Base-by-base conservation (phyloP, 2,888 invertebrate genomes). In the Eristalis intricaria region DNA sequence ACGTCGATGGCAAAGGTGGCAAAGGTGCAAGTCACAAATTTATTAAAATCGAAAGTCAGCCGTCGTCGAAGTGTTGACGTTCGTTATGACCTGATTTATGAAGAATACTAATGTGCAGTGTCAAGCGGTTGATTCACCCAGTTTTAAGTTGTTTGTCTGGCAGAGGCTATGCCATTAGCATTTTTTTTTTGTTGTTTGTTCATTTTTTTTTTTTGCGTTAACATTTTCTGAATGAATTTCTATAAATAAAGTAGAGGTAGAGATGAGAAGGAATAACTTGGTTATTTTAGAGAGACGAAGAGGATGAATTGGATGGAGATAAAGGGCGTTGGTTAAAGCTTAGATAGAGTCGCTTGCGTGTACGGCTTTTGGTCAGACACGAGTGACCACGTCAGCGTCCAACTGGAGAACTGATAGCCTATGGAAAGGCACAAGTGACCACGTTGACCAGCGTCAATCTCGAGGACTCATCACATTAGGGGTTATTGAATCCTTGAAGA, bases 31-130 rank as follows among this genome's bases (percentile, higher is more conserved):
- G 38, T 15, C 26, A 60, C 61, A 43, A n/a, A 11, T 35, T n/a
- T 65, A 40, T 15, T 11, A 73, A 81, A 86, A 86, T 78, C 74
- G 82, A 86, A 86, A 86, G 86, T 82, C 63, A 70, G 50, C 19
- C 61, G 40, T 65, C 61, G 60, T 65, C 61, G 60, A 23, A 26
- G 64, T 77, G 71, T 69, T 77, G 77, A 68, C 40, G 68, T 75
- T 82, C 61, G 35, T 70, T 66, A 70, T 75, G 65, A 82, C 82
- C 85, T 66, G 32, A 70, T 77, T 86, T 70, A 32, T 61, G 10
- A 10, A 56, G 50, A 76, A 32, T 61, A 64, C 65, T 78, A 85
- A 74, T 85, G 64, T 69, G 82, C 74, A 60, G 50, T 19, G 32
- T 26, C n/a, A 43, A 68, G 65, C 73, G 38, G 50, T 82, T 56